Evolutionary conservation across 2,888 invertebrate species (phyloP), one percentile per base, ranked within the genome.

Genomic region (Molanna angustata): DNA sequence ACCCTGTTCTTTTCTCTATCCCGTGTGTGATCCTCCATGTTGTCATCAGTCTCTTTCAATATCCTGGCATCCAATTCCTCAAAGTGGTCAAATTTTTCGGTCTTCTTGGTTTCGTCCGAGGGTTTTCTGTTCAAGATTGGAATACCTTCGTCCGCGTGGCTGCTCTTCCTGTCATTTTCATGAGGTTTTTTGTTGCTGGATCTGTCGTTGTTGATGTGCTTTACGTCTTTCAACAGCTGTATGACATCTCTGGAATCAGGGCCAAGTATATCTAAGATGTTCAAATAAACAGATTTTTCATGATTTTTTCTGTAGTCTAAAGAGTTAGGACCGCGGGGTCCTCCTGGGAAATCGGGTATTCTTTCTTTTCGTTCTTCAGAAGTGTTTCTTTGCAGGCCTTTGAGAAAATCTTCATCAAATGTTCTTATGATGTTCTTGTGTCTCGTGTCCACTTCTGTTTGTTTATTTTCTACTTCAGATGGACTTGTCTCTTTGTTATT

Each of bases 201-300:
- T 20, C 46, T 39, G 13, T 53, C 53, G 13, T 43, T 42, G 20
- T 32, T 47, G 3, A 42, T 39, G 19, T 49, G 51, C 46, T 59
- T 56, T 9, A 59, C 59, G 27, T 59, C 59, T 18, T 59, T 59
- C 19, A 59, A 43, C 14, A 59, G 22, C 31, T 59, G 56, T 7
- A 56, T 54, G 4, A 59, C 54, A 20, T 59, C 59, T 49, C 46
- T 56, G 9, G 59, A 59, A 32, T 59, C 59, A 1, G 59, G 59
- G 3, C 59, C 56, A 6, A 59, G 21, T 22, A 59, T 59, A 47
- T 59, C 59, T 31, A 59, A 52, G 37, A 59, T 56, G 31, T 59
- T 56, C 20, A 56, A 43, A 40, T 59, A 56, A n/a, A 54, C 52
- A 17, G 43, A 52, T 47, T 59, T 56, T 4, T 51, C 41, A 22